Evolutionary conservation across 1,140 invertebrate genomes (phyloP), one percentile per base, ranked within the genome.

Genomic region (Chironomus striatipennis): DNA sequence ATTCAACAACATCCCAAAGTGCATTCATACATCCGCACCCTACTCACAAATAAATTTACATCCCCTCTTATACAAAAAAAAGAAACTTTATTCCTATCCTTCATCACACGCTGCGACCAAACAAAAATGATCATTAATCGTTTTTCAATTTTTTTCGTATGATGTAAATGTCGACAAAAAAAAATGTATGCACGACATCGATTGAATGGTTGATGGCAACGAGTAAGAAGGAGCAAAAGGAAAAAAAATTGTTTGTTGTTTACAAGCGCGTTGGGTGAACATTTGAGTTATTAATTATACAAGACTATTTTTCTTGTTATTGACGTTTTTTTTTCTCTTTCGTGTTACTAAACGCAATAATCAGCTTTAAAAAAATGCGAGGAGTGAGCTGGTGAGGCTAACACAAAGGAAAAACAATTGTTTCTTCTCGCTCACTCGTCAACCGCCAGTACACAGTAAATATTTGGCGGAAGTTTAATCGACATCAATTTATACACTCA

Each of bases 51-150:
- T n/a, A 34, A 34, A 34, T 34, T 34, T 2, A 2, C 24, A 34
- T 5, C 5, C 24, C 24, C 24, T 34, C 24, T 5, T 34, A 2
- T 34, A n/a, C n/a, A n/a, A n/a, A n/a, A n/a, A 2, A 34, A 34
- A 5, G 5, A 34, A 34, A 34, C 24, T 34, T 34, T 34, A 34
- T 34, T 34, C 24, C 24, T 34, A 2, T 34, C 24, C 24, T 34
- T n/a, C 47, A 57, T 57, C 47, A 15, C 12, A 7, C n/a, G 47
- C 47, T 12, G n/a, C 47, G 12, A 57, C 47, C 47, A 57, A 57
- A 57, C n/a, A 57, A 57, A 57, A 57, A 57, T 57, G 47, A 57
- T 57, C 47, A 57, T 57, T 57, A 57, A 57, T 57, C 47, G 47
- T 57, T 57, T 57, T 57, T 57, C 47, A 57, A 57, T 57, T 57